A percentile compares a stretch with the other conserved stretches of the same genome.
Conservation (phyloP, 2,888 invertebrate genomes). For the Agrypnus murinus region DNA sequence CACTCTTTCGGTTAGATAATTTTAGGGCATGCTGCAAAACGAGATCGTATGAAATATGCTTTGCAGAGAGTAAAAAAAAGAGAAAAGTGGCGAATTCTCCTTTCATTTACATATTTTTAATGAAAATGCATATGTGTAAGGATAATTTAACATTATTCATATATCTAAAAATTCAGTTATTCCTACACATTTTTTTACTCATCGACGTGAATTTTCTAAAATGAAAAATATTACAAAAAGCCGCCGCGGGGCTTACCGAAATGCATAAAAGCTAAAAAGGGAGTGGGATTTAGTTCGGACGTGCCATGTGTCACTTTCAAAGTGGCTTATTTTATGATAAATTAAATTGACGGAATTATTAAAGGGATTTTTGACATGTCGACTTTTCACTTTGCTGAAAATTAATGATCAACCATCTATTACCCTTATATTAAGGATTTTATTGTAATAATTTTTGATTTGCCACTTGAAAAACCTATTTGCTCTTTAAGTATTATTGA, state of each 20-base stretch:
- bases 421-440: constrained; percentile 21
- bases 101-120: constrained; percentile 21
- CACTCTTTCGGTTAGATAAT: constrained; percentile 1
- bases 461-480: no score
- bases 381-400: constrained; percentile 28
- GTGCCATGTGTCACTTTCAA: constrained; percentile 11
- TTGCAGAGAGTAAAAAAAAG: no score
- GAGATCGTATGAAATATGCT: constrained; percentile 28
- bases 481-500: not conserved
- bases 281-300: constrained; percentile 5
- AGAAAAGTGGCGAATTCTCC: constrained; percentile 9
- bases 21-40: constrained; percentile 19
- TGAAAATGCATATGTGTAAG: not conserved
- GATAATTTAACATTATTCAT: not conserved
- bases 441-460: not conserved
- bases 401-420: constrained; percentile 27
- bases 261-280: not conserved
- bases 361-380: constrained; percentile 15
- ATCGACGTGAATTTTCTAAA: not conserved
- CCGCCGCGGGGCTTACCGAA: not conserved
- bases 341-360: constrained; percentile 33
- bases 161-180: not conserved
- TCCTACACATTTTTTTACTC: not conserved
- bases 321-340: constrained; percentile 28
- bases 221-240: not conserved